phyloP scores from a whole-genome alignment of 2,113 vertebrate genomes.

The Vulpes ferrilata region DNA sequence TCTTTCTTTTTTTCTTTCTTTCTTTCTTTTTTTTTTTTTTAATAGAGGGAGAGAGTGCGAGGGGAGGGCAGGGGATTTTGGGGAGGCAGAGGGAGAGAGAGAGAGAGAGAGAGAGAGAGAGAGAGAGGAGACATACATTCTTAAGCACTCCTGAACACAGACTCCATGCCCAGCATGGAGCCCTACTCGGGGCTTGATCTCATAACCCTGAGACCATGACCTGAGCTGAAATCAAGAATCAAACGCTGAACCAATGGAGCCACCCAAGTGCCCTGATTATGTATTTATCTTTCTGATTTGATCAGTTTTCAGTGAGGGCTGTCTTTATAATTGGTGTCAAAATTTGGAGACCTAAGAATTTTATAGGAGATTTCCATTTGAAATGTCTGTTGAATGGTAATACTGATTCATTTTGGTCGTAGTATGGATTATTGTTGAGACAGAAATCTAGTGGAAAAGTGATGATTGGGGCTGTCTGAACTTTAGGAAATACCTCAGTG shows the following conservation, averaged over 20 bases:
- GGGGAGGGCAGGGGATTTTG: background rate
- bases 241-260: background rate
- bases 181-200: background rate
- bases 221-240: background rate
- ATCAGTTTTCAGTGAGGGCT: constrained; percentile 24
- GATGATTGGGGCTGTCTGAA: background rate
- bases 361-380: background rate
- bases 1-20: background rate
- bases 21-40: no score
- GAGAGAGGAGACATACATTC: background rate
- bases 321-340: background rate
- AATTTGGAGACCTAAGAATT: background rate
- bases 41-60: background rate
- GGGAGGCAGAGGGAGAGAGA: background rate
- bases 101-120: background rate
- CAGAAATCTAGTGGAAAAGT: background rate
- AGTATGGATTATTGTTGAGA: background rate
- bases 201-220: background rate
- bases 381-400: background rate
- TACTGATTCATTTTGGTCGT: background rate
- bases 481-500: background rate
- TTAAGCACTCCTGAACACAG: background rate
- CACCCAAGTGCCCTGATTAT: background rate
- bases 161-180: background rate
- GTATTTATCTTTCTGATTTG: background rate